phyloP scores from a whole-genome alignment of 2,888 invertebrate genomes.

The Epsilonema sp. region DNA sequence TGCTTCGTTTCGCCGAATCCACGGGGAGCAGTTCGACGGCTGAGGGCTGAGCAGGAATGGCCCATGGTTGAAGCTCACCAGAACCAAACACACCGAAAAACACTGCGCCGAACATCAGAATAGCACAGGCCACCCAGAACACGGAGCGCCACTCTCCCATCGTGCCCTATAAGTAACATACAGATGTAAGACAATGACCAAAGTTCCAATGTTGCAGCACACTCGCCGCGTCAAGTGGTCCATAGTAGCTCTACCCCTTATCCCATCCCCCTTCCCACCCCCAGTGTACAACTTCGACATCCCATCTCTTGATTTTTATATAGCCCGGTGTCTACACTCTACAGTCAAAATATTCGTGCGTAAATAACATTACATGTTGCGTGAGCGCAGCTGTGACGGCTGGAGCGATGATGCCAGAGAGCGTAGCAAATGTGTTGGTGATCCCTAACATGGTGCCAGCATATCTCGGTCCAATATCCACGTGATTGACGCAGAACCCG shows the following conservation, averaged over 20 bases:
- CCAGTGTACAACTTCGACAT: too few relatives aligned
- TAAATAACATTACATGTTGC: conserved; percentile 9
- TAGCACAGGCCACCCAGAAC: conserved; percentile 4
- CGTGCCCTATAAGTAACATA: not conserved
- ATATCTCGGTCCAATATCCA: conserved; percentile 31
- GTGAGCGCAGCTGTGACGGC: conserved; percentile 27
- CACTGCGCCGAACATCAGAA: conserved; percentile 1
- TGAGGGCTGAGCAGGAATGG: not conserved
- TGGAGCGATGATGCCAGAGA: conserved; percentile 30
- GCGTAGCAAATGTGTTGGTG: conserved; percentile 29
- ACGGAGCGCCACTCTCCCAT: conserved; percentile 2
- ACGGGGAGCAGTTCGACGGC: not conserved
- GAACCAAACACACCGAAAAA: conserved; percentile 2
- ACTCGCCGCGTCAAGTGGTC: too few relatives aligned
- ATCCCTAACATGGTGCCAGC: conserved; percentile 31
- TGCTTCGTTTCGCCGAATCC: too few relatives aligned
- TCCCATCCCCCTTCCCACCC: too few relatives aligned
- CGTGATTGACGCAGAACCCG: conserved; percentile 31
- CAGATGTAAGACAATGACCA: too few relatives aligned
- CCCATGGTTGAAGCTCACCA: conserved; percentile 5
- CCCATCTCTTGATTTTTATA: too few relatives aligned
- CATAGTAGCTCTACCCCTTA: too few relatives aligned
- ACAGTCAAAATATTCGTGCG: too few relatives aligned
- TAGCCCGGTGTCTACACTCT: too few relatives aligned
- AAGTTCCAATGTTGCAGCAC: too few relatives aligned